Evolutionary conservation across 1,140 invertebrate species (phyloP).

Genomic region (Drosophila azteca): DNA sequence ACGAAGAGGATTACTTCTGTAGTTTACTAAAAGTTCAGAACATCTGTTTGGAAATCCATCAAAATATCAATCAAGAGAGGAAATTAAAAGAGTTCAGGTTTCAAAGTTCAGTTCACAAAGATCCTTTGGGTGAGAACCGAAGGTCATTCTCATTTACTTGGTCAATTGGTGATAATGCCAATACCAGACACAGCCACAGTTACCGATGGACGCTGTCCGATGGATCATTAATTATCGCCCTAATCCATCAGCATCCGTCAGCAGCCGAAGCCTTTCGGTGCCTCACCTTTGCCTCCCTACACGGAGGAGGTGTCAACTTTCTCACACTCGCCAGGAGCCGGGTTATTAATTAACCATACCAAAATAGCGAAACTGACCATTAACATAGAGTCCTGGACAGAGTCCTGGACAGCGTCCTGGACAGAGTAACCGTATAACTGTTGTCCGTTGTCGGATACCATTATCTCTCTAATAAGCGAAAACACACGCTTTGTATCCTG

Average conservation of each 20-base stretch:
- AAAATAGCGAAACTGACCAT: constrained; percentile 82
- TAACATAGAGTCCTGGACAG: constrained; percentile 23
- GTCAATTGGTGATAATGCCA: constrained; percentile 58
- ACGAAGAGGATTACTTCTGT: too few species aligned
- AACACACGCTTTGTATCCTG: constrained; percentile 77
- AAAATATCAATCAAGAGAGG: too few species aligned
- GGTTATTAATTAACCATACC: constrained; percentile 81
- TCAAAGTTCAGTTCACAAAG: background rate
- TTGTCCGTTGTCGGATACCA: constrained; percentile 9
- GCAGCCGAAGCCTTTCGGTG: constrained; percentile 44
- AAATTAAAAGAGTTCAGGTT: too few species aligned
- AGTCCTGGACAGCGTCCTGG: too few species aligned
- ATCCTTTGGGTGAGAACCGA: constrained; percentile 13
- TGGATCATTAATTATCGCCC: constrained; percentile 75
- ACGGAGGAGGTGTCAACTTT: constrained; percentile 45
- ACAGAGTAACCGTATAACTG: background rate
- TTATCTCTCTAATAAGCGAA: constrained; percentile 82
- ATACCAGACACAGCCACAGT: constrained; percentile 21
- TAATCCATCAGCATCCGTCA: constrained; percentile 82
- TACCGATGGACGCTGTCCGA: background rate
- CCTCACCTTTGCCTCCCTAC: constrained; percentile 46
- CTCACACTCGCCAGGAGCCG: constrained; percentile 65
- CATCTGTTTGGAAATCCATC: too few species aligned
- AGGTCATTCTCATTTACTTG: constrained; percentile 50
- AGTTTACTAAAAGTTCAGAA: too few species aligned